Evolutionary conservation across 1,140 invertebrate genomes (phyloP), one percentile per base, ranked within the genome.

Genomic region (Mactra quadrangularis): DNA sequence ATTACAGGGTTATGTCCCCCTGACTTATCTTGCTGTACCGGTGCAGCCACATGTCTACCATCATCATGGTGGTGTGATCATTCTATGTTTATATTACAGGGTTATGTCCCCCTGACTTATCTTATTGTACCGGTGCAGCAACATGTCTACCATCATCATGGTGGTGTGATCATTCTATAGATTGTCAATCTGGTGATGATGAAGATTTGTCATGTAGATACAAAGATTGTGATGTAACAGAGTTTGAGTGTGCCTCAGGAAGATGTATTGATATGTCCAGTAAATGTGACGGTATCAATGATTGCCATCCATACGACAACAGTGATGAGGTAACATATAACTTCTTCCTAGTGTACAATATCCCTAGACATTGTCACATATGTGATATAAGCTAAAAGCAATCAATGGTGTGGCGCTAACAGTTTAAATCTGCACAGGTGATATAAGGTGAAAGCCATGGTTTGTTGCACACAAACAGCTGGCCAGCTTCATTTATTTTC

Each of bases 201-300:
- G 77, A 81, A 52, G 52, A 50, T 15, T 9, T 71, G n/a, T 71
- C 55, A n/a, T 81, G 77, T 45, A 81, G 22, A 50, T 81, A 71
- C 45, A 25, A 71, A 9, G 64, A 81, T 25, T 60, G 64, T 22
- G 3, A 25, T 7, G 22, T 19, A 3, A 47, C 31, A 22, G 25
- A 66, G 29, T 62, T 62, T 19, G 22, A 68, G 50, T 68, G 47
- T 57, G 41, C 33, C 19, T 59, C 66, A 15, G 77, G 64, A 22
- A 71, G 38, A n/a, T 81, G 66, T 53, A 59, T 78, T n/a, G 55
- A 53, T 17, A 47, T 79, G 25, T 11, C 38, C 1, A 22, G 22
- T 4, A 35, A 29, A n/a, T 71, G 64, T 71, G 38, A 81, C 38
- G 2, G 17, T 15, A 53, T 27, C 15, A 11, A 57, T 29, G 77